Conservation (phyloP, 2,113 vertebrate species). For the Tiliqua scincoides region DNA sequence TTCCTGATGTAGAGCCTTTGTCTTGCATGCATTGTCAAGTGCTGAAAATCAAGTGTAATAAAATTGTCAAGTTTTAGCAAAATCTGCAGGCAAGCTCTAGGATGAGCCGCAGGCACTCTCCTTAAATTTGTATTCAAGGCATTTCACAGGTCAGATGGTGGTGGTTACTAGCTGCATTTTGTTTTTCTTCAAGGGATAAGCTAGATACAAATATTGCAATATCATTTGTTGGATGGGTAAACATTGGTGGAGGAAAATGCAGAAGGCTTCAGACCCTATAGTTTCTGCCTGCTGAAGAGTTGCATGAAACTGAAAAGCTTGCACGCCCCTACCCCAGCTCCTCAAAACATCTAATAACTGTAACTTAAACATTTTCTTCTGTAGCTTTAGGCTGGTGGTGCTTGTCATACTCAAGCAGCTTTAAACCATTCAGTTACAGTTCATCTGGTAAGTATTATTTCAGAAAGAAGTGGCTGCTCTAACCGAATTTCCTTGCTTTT, state of each 20-base stretch:
- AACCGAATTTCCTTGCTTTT: conserved; percentile 45
- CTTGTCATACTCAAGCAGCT: background rate
- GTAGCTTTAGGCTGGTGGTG: conserved; percentile 5
- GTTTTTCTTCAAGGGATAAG: too few relatives aligned
- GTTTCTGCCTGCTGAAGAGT: background rate
- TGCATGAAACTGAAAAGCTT: background rate
- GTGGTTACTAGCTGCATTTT: background rate
- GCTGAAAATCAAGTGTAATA: too few relatives aligned
- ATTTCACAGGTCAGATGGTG: background rate
- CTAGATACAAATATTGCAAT: background rate
- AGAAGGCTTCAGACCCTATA: background rate
- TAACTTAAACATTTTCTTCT: conserved; percentile 27
- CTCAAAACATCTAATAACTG: background rate
- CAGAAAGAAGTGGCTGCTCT: conserved; percentile 9
- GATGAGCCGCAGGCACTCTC: background rate
- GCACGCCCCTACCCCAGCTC: background rate
- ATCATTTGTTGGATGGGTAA: background rate
- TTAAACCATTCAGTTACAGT: conserved; percentile 8
- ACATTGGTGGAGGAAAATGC: background rate
- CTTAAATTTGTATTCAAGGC: background rate
- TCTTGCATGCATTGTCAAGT: background rate
- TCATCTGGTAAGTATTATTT: conserved; percentile 46
- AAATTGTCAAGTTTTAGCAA: too few relatives aligned
- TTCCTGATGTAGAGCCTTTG: background rate
- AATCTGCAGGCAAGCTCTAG: too few relatives aligned